Base-by-base conservation (phyloP, 2,113 vertebrate genomes). In the Aramus guarauna region DNA sequence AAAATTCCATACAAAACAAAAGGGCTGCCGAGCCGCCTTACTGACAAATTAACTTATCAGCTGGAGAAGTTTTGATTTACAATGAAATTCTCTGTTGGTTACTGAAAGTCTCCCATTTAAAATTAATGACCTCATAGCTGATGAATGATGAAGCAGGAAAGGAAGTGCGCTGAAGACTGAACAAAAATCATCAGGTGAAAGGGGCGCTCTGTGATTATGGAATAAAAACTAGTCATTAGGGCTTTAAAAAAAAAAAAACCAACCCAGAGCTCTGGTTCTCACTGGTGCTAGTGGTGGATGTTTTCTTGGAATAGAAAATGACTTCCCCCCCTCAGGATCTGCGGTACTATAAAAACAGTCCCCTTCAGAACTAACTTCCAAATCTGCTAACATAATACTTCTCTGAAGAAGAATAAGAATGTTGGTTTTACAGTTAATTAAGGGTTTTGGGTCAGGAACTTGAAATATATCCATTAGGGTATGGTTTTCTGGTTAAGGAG, bases 291-390 rank as follows among this genome's bases (percentile, higher is more conserved):
- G 66, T 88, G 86, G 88, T 91, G 76, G 69, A 94, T 91, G 48
- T 96, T 96, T 97, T 97, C 93, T 97, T 97, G 95, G 93, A 97
- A 96, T 85, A 97, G 92, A 97, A 97, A 97, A 95, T 96, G 0
- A 95, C 74, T 92, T 94, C 69, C 75, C 72, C 74, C 29, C n/a
- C n/a, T 85, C 63, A 95, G 84, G 82, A 94, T 96, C 77, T 97
- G 85, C 91, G 95, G 94, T 96, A 59, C 64, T 95, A 52, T 87
- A 87, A 95, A 96, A 97, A 91, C 78, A 94, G 74, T 69, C 67
- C 43, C 82, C 63, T 92, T 96, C 79, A 94, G 85, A 97, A 85
- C 85, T 94, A 69, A 85, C 85, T 88, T 97, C 79, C 90, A 94
- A 96, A 95, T 88, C 73, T 94, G 88, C 68, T 96, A 95, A 94